Percentiles rank a stretch among this genome's conserved stretches.
These are phyloP conservation scores for Myotis yumanensis DNA, from an alignment of 2,113 vertebrate genomes.

Conservation along the genomic window DNA sequence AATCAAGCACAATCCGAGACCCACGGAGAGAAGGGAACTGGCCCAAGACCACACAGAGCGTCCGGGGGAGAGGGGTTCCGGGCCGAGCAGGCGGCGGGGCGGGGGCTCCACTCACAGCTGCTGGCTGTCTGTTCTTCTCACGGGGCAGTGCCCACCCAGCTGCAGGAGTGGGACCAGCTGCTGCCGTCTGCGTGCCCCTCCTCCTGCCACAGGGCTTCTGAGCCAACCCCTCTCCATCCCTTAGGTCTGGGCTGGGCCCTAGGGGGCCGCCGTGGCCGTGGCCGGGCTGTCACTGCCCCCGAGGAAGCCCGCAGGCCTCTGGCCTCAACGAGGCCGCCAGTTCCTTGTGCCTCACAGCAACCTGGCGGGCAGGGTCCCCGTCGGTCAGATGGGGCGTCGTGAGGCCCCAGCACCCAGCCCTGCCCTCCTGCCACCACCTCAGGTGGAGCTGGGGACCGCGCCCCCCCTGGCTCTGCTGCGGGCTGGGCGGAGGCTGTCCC, in stretches of 20 bases:
- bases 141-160: not conserved
- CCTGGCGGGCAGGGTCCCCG: not conserved
- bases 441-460: not conserved
- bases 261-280: not conserved
- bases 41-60: conserved; percentile 22
- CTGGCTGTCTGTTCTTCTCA: not conserved
- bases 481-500: not conserved
- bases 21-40: not conserved
- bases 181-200: rapidly evolving
- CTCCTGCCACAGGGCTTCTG: not conserved
- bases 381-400: conserved; percentile 54
- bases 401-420: conserved; percentile 69
- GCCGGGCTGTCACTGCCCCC: too few relatives aligned
- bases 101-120: not conserved
- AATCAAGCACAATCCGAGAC: not conserved
- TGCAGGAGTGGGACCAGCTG: not conserved
- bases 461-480: not conserved
- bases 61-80: not conserved
- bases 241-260: not conserved
- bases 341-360: rapidly evolving
- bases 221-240: not conserved
- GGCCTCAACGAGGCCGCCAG: not conserved
- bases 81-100: not conserved
- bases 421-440: not conserved
- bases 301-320: not conserved